Evolutionary conservation across 1,140 invertebrate genomes (phyloP), one percentile per base, ranked within the genome.

Genomic region (Tetragonula clypearis): DNA sequence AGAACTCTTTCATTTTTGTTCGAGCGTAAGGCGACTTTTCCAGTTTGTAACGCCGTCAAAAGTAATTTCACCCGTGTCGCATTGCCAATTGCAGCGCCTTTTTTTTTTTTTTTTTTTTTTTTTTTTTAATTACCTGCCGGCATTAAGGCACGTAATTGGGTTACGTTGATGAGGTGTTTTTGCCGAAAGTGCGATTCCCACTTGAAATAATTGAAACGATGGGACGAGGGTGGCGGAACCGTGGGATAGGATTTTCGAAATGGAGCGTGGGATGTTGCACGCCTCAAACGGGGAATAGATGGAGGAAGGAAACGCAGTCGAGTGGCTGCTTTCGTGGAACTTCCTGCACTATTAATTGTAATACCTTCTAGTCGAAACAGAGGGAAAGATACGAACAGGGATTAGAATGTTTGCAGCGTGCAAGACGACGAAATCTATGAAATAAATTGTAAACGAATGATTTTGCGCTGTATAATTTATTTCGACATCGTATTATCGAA

Each of bases 151-250:
- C 1, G n/a, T 26, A 56, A 73, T 62, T 81, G 35, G 19, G 41
- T 62, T 74, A 56, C 14, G 17, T 2, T 49, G 8, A 21, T 3
- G 19, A 41, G 41, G 41, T 49, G 65, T 41, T 41, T 41, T 15
- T 14, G 11, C 0, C n/a, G 11, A 26, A 72, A 21, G 79, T 21
- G 15, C 53, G n/a, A 19, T 9, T 30, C 17, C 26, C 55, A 49
- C 9, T 49, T 23, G 66, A 35, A 68, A 68, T 81, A 73, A 81
- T 81, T 73, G 79, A 53, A 81, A 72, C 56, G 53, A 12, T 14
- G 17, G 35, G 4, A 26, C 49, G 23, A 21, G 8, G 5, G 19
- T 23, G 26, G 6, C n/a, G 49, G 35, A 79, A 66, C n/a, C 19
- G n/a, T 14, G 65, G 15, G 17, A 1, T 30, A 26, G 65, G 2